Base-by-base conservation (phyloP, 2,888 invertebrate species). In the Cancer borealis region DNA sequence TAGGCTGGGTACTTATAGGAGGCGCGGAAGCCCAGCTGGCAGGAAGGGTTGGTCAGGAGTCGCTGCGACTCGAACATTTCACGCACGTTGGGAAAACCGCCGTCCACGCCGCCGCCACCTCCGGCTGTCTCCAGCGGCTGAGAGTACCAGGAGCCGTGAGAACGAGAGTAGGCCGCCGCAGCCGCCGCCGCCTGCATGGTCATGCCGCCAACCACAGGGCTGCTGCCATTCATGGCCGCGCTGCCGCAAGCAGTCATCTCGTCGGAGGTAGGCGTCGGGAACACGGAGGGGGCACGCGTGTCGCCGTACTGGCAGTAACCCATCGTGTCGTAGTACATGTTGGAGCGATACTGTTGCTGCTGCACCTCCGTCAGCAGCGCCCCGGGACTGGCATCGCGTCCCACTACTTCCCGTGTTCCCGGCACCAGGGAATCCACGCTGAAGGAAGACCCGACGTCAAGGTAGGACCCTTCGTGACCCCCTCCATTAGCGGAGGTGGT, bases 41-140 rank as follows among this genome's bases (percentile, higher is more conserved):
- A 96, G 54, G 96, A 96, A 30, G 96, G 95, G 88, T 96, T 96
- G 54, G 95, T 94, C 92, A 96, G 93, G 45, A 96, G 94, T 30
- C 96, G 93, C 92, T 96, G 96, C 17, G 95, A 95, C 93, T 96
- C 96, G 92, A 96, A 96, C 96, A 96, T 96, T 91, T 96, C 96
- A 26, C 96, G 92, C 21, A 96, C 96, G 88, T 95, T 96, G 14
- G 96, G 95, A 93, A 96, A 96, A 17, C 95, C 94, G 49, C 93
- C 93, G 87, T 92, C 89, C 12, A 39, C 84, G 66, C 26, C 93
- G 95, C 60, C 87, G n/a, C 84, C 79, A 0, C 90, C 26, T 12
- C 88, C 84, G 66, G 92, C 87, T 10, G 95, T 93, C 79, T 94
- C 91, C 92, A 94, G 90, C 5, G 94, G 95, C 84, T 95, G 95